Percentiles rank a stretch among this genome's conserved stretches.
phyloP scores from a whole-genome alignment of 2,797 vertebrate species.

The Karalla daura region DNA sequence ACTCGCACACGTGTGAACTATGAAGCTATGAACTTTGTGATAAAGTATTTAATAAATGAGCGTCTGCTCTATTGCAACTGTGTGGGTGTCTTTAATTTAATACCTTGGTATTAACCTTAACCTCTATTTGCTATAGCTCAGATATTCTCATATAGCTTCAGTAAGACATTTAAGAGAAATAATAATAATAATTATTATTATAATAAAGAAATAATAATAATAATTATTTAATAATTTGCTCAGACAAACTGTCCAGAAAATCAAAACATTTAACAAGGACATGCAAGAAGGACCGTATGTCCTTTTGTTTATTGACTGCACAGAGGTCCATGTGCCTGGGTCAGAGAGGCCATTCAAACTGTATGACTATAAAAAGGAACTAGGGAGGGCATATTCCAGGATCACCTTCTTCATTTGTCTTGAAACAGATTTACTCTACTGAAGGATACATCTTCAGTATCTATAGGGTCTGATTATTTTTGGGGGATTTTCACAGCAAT shows the following conservation, averaged over 20 bases:
- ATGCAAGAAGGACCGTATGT: slow-evolving; percentile 3
- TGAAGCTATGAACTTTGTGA: too few species aligned
- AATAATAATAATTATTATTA: too few species aligned
- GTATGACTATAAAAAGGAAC: slow-evolving; percentile 6
- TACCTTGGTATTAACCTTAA: too few species aligned
- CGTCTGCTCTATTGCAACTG: too few species aligned
- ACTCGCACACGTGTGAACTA: too few species aligned
- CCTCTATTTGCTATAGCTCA: too few species aligned
- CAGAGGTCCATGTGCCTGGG: slow-evolving; percentile 26
- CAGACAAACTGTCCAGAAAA: background rate
- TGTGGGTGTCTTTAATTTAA: too few species aligned
- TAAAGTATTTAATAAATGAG: too few species aligned
- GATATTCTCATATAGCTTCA: too few species aligned
- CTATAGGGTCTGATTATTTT: background rate
- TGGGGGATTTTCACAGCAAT: background rate
- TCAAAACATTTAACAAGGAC: slow-evolving; percentile 6
- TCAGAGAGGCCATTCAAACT: slow-evolving; percentile 21
- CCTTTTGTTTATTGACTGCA: slow-evolving; percentile 22
- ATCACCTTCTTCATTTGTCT: slow-evolving; percentile 21
- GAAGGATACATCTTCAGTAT: background rate
- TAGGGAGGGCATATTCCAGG: slow-evolving; percentile 10
- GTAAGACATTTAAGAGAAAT: too few species aligned
- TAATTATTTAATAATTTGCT: too few species aligned
- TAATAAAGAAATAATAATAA: too few species aligned
- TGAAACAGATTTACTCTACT: background rate